These are phyloP conservation scores for Lagocephalus sceleratus DNA, from an alignment of 2,797 vertebrate genomes.

Conservation along the genomic window DNA sequence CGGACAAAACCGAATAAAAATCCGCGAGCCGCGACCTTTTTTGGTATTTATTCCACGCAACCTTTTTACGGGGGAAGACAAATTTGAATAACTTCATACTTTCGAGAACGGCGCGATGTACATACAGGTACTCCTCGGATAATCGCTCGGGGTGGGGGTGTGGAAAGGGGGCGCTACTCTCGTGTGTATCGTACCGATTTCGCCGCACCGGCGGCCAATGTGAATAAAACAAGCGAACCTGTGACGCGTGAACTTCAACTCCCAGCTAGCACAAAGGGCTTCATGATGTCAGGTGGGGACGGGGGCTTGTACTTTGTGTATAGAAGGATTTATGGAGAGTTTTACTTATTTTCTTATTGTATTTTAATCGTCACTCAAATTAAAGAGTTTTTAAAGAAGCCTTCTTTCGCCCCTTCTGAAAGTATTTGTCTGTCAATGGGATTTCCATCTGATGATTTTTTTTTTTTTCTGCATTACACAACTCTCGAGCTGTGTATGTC, in stretches of 20 bases:
- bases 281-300: slow-evolving; percentile 55
- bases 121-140: slow-evolving; percentile 80
- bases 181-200: slow-evolving; percentile 83
- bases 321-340: slow-evolving; percentile 99
- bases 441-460: slow-evolving; percentile 63
- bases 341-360: slow-evolving; percentile 99
- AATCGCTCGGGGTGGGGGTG: slow-evolving; percentile 66
- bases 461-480: slow-evolving; percentile 81
- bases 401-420: slow-evolving; percentile 74
- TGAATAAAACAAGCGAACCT: slow-evolving; percentile 72
- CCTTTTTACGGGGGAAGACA: slow-evolving; percentile 46
- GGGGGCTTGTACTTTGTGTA: slow-evolving; percentile 95
- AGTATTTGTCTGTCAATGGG: slow-evolving; percentile 75
- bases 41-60: slow-evolving; percentile 93
- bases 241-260: slow-evolving; percentile 78
- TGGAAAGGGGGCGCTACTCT: slow-evolving; percentile 67
- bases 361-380: slow-evolving; percentile 96
- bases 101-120: slow-evolving; percentile 75
- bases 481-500: slow-evolving; percentile 93
- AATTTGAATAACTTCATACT: slow-evolving; percentile 63
- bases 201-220: slow-evolving; percentile 91
- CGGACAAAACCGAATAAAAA: no score
- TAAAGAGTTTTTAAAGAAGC: slow-evolving; percentile 63
- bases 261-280: slow-evolving; percentile 96
- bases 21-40: slow-evolving; percentile 80